Percentiles rank a stretch among this genome's conserved stretches.
Evolutionary conservation across 92 coral and sea anemone species (phyloP).

Genomic region (Desmophyllum pertusum): DNA sequence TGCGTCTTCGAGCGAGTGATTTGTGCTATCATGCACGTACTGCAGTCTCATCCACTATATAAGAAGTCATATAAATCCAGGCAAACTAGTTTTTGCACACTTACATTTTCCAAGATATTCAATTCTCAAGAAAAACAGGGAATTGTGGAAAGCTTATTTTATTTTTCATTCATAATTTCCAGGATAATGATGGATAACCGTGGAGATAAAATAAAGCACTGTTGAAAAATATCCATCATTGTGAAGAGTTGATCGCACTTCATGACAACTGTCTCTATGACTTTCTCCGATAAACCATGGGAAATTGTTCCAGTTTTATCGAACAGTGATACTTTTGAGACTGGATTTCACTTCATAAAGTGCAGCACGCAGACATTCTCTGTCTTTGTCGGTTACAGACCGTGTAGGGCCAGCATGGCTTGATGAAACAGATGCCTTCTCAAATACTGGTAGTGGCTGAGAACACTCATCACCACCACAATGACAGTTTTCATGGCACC

Average conservation of each 20-base stretch:
- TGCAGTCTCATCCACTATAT: too few species aligned
- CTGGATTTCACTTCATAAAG: constrained; percentile 8
- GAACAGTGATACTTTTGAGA: background rate
- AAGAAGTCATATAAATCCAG: too few species aligned
- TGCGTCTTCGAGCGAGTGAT: too few species aligned
- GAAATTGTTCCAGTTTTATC: background rate
- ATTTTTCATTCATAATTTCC: constrained; percentile 6
- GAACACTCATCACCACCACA: constrained; percentile 6
- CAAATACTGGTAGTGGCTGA: background rate
- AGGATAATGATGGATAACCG: background rate
- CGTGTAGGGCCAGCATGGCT: background rate
- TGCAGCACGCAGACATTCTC: background rate
- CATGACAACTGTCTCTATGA: constrained; percentile 5
- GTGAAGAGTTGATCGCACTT: constrained; percentile 2
- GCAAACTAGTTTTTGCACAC: too few species aligned
- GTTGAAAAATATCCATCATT: background rate
- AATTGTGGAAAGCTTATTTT: too few species aligned
- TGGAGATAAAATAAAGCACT: constrained; percentile 1
- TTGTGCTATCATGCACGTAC: too few species aligned
- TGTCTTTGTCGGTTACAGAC: constrained; percentile 17
- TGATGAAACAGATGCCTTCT: background rate
- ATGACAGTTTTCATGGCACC: constrained; percentile 22
- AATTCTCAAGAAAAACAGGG: too few species aligned
- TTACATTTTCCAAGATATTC: too few species aligned
- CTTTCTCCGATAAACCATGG: background rate